Base-by-base conservation (phyloP, 2,797 vertebrate genomes). In the Periparus ater region DNA sequence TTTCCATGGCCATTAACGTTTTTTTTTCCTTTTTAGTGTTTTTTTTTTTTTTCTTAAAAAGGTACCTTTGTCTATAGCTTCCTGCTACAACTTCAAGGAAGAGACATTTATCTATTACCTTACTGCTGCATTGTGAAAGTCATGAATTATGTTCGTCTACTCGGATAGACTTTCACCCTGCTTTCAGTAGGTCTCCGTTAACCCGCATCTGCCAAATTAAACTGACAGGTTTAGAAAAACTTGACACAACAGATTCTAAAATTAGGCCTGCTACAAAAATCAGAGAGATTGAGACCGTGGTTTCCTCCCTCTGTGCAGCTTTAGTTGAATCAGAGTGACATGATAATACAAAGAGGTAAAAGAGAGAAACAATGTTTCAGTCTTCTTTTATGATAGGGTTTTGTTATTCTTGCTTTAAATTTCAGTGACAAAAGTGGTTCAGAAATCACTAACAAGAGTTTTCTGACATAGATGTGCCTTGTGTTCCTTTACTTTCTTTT, bases 201-300 rank as follows among this genome's bases (percentile, higher is more conserved):
- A 96, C 96, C 93, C 20, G 61, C 85, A 81, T 91, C 81, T 93
- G 94, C 81, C 89, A 82, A 95, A 96, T 96, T 96, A 94, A 96
- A 96, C 79, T 93, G 95, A 96, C 93, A 95, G 88, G 93, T 96
- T 95, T 94, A 96, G 89, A 95, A 96, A 95, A 94, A 93, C 88
- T 94, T 94, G 94, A 93, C 95, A 95, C 91, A 96, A 96, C 89
- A 93, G 91, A 93, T 93, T 96, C 94, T 96, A 96, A 94, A 96
- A 93, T 96, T 95, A 96, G 94, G 88, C 70, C 74, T 93, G 88
- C 88, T 85, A 91, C 74, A 95, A 85, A 96, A 96, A 96, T 92
- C 91, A 94, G 88, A 95, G 66, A 70, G 84, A 90, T 71, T 76
- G 92, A 95, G 85, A 96, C 93, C 0, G 1, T 79, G 77, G 84